Evolutionary conservation across 2,113 vertebrate species (phyloP).

Genomic region (Phocoena sinus): DNA sequence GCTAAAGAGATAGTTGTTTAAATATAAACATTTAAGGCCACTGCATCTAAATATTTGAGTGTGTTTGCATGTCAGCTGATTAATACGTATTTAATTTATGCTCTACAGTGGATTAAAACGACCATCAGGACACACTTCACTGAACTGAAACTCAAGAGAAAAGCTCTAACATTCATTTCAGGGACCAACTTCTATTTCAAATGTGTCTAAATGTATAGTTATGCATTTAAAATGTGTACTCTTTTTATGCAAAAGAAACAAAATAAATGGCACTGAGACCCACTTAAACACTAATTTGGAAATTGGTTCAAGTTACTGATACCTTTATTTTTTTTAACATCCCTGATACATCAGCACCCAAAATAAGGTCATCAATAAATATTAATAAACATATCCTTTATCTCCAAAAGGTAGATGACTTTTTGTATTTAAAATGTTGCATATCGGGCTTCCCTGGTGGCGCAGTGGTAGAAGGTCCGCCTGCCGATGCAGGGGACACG

Average conservation of each 20-base stretch:
- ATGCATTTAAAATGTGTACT: background rate
- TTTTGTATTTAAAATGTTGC: slow-evolving; percentile 1
- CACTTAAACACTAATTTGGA: background rate
- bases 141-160: slow-evolving; percentile 24
- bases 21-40: slow-evolving; percentile 30
- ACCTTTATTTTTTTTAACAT: background rate
- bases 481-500: too few species aligned
- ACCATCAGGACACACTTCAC: background rate
- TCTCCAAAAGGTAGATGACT: background rate
- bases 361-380: slow-evolving; percentile 14
- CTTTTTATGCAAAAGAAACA: background rate
- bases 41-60: slow-evolving; percentile 7
- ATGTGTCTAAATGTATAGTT: background rate
- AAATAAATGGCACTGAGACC: background rate
- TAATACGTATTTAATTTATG: slow-evolving; percentile 10
- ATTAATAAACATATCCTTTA: background rate
- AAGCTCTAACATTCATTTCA: background rate
- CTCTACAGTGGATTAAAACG: background rate
- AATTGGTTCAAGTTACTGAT: background rate
- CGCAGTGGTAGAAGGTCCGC: too few species aligned
- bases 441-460: background rate
- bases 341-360: background rate
- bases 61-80: slow-evolving; percentile 36
- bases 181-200: background rate
- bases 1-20: slow-evolving; percentile 45